These are phyloP conservation scores for Heliconius sara DNA, from an alignment of 2,888 invertebrate genomes.

Conservation along the genomic window DNA sequence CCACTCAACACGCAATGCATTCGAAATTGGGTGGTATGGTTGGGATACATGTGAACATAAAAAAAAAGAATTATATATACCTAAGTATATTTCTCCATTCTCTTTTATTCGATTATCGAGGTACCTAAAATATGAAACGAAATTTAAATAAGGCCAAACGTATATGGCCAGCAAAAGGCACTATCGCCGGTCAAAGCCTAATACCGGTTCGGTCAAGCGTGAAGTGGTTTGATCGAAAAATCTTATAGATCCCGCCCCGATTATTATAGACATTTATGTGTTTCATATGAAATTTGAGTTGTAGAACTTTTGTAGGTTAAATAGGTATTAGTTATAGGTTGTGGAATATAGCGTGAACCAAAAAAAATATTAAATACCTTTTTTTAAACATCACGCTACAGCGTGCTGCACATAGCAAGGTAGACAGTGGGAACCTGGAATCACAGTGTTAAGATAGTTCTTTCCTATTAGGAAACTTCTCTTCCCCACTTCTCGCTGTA, in stretches of 20 bases:
- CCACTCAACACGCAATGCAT: too few species aligned
- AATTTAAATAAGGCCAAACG: slow-evolving; percentile 23
- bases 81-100: neutral
- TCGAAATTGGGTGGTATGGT: too few species aligned
- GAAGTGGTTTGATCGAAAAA: slow-evolving; percentile 52
- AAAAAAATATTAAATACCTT: neutral
- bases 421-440: neutral
- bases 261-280: slow-evolving; percentile 37
- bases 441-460: neutral
- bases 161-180: slow-evolving; percentile 41
- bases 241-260: slow-evolving; percentile 47
- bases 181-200: slow-evolving; percentile 54
- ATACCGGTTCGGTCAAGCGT: slow-evolving; percentile 55
- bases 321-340: neutral
- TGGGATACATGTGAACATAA: too few species aligned
- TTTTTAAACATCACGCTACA: neutral
- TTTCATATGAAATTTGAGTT: slow-evolving; percentile 11
- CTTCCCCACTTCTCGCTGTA: neutral
- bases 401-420: neutral
- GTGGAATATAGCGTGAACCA: too few species aligned
- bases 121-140: neutral
- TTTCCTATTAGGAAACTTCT: neutral
- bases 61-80: neutral
- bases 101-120: slow-evolving; percentile 1
- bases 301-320: neutral